Conservation (phyloP, 2,113 vertebrate genomes). For the Dasyornis broadbenti region DNA sequence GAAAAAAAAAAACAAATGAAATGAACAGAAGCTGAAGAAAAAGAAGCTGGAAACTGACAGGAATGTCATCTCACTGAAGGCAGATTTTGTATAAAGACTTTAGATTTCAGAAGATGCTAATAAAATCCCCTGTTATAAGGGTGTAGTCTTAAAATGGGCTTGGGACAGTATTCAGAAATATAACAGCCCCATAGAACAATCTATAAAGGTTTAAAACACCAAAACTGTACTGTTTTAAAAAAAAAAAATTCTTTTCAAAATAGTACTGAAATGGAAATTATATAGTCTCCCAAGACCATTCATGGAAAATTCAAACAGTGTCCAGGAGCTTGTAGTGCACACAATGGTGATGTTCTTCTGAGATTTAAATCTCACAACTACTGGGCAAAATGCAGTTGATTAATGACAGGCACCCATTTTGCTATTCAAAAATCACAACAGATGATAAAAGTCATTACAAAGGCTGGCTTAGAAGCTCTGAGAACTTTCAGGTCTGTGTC, state of each 20-base stretch:
- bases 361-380: background rate
- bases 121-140: background rate
- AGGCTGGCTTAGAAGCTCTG: background rate
- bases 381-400: background rate
- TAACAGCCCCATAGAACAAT: background rate
- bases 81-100: background rate
- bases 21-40: background rate
- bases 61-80: background rate
- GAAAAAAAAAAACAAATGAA: background rate
- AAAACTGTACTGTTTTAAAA: background rate
- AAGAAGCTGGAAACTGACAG: background rate
- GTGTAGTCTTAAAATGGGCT: background rate
- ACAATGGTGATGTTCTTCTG: background rate
- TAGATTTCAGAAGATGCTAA: background rate
- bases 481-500: background rate
- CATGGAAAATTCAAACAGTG: background rate
- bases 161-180: background rate
- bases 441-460: background rate
- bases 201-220: background rate
- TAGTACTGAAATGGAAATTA: background rate
- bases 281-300: background rate
- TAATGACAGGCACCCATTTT: background rate
- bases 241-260: background rate
- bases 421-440: background rate
- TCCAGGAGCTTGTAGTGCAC: background rate